A percentile compares a stretch with the other conserved stretches of the same genome.
Conservation (phyloP, 2,888 invertebrate species). For the Ceramica pisi region DNA sequence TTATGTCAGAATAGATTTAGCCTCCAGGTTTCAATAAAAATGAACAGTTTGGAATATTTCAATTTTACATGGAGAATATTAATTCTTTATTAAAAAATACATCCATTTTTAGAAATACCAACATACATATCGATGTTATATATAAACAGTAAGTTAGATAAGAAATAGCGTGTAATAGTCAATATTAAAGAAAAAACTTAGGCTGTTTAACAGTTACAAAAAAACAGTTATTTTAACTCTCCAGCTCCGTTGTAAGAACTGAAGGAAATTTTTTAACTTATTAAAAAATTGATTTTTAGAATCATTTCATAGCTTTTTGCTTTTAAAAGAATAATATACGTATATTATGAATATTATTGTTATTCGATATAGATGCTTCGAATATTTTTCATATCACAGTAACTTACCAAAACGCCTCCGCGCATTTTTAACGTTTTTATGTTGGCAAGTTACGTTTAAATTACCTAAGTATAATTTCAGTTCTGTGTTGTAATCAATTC, state of each 20-base stretch:
- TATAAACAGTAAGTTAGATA: slow-evolving; percentile 83
- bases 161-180: slow-evolving; percentile 86
- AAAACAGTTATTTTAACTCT: slow-evolving; percentile 69
- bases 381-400: slow-evolving; percentile 58
- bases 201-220: slow-evolving; percentile 87
- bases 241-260: slow-evolving; percentile 64
- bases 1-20: slow-evolving; percentile 80
- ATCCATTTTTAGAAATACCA: slow-evolving; percentile 87
- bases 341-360: slow-evolving; percentile 78
- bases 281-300: slow-evolving; percentile 67
- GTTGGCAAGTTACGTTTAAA: not conserved
- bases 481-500: not conserved
- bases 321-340: slow-evolving; percentile 79
- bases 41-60: slow-evolving; percentile 76
- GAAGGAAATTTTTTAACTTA: slow-evolving; percentile 62
- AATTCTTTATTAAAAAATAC: slow-evolving; percentile 73
- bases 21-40: slow-evolving; percentile 67
- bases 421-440: slow-evolving; percentile 2
- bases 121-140: slow-evolving; percentile 91
- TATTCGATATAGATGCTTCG: slow-evolving; percentile 70
- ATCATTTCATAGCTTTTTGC: slow-evolving; percentile 78
- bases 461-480: not conserved
- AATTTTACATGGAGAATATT: slow-evolving; percentile 73
- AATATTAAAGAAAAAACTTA: slow-evolving; percentile 83
- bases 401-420: slow-evolving; percentile 22